These are phyloP conservation scores for Ichneumoninae sp. DNA, from an alignment of 2,888 invertebrate species.

Conservation along the genomic window DNA sequence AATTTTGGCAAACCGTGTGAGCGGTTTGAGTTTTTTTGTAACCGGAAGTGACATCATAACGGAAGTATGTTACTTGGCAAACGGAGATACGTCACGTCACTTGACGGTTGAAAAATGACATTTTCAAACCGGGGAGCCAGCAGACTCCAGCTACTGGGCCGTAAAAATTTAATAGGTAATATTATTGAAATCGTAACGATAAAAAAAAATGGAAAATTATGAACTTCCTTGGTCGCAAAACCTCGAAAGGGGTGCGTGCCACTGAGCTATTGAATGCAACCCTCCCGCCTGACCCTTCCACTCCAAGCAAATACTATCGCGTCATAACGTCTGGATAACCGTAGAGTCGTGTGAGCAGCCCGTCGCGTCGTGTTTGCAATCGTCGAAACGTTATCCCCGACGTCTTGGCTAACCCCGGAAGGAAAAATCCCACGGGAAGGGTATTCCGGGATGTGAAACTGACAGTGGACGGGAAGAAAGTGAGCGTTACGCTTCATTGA, in stretches of 20 bases:
- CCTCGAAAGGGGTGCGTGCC: background rate
- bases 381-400: conserved; percentile 71
- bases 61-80: background rate
- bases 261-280: conserved; percentile 35
- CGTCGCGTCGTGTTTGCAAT: conserved; percentile 75
- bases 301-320: conserved; percentile 42
- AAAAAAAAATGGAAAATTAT: background rate
- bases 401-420: conserved; percentile 67
- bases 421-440: conserved; percentile 78
- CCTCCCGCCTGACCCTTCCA: background rate
- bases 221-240: background rate
- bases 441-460: conserved; percentile 80
- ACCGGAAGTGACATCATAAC: background rate
- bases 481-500: conserved; percentile 78
- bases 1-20: conserved; percentile 8
- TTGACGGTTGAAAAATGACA: no score
- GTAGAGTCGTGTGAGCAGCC: conserved; percentile 55
- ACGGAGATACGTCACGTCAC: no score
- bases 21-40: background rate
- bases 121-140: no score
- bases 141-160: no score
- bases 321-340: conserved; percentile 61
- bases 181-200: background rate
- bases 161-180: no score
- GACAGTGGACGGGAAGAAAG: conserved; percentile 79